Percentiles rank a stretch among this genome's conserved stretches.
Conservation (phyloP, 2,797 vertebrate genomes). For the Sternotherus odoratus region DNA sequence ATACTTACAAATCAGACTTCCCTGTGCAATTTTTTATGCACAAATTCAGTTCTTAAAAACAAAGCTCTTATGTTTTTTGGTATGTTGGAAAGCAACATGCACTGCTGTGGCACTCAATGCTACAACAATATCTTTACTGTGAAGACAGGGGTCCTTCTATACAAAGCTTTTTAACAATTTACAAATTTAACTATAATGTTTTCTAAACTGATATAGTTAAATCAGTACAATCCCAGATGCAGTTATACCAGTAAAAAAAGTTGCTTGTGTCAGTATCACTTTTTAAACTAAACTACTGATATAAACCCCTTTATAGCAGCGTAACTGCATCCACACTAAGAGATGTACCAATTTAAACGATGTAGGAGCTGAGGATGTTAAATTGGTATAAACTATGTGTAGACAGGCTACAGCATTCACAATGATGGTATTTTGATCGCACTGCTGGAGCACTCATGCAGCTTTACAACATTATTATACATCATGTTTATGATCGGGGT, state of each 20-base stretch:
- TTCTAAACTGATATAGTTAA: neutral
- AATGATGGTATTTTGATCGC: too few relatives aligned
- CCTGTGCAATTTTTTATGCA: neutral
- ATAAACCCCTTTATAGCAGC: too few relatives aligned
- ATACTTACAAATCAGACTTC: too few relatives aligned
- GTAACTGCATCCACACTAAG: neutral
- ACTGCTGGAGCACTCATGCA: too few relatives aligned
- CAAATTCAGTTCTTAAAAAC: neutral
- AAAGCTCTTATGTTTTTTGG: fast-evolving
- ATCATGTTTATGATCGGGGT: neutral
- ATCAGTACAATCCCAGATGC: neutral
- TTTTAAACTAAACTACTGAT: neutral
- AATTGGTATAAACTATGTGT: neutral
- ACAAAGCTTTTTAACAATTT: neutral
- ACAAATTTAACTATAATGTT: neutral
- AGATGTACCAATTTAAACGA: neutral
- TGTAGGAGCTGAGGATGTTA: neutral
- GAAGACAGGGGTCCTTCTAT: neutral
- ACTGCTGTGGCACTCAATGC: neutral
- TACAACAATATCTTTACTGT: fast-evolving
- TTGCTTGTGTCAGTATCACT: fast-evolving
- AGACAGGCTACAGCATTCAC: neutral
- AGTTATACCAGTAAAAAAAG: neutral
- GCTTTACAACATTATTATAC: neutral
- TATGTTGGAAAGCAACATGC: neutral